Evolutionary conservation across 2,113 vertebrate genomes (phyloP).

Genomic region (Ifrita kowaldi): DNA sequence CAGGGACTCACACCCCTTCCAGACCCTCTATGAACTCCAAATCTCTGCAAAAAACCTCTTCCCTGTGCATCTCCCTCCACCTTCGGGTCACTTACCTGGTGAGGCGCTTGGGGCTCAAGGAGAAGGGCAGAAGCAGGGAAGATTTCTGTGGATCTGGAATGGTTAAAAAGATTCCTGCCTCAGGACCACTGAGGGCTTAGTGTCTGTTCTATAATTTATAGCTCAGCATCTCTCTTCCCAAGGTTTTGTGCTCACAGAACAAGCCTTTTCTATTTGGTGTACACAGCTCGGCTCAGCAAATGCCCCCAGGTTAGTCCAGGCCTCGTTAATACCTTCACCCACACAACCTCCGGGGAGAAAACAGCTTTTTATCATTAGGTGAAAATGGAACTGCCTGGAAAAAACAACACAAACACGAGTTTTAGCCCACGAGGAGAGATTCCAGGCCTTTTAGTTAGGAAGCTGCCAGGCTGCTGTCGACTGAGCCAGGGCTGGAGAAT

Average conservation of each 20-base stretch:
- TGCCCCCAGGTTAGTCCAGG: background rate
- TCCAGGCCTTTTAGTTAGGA: constrained; percentile 44
- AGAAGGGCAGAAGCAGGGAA: background rate
- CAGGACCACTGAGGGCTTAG: background rate
- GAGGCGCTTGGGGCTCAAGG: background rate
- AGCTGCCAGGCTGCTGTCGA: constrained; percentile 34
- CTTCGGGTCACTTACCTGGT: background rate
- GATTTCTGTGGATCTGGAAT: constrained; percentile 12
- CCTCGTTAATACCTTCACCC: constrained; percentile 17
- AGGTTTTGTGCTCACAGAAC: background rate
- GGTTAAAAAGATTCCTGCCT: constrained; percentile 40
- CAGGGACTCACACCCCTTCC: background rate
- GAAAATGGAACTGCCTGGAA: constrained; percentile 70
- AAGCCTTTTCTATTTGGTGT: background rate
- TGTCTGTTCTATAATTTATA: constrained; percentile 5
- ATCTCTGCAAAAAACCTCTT: background rate
- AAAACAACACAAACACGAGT: constrained; percentile 42
- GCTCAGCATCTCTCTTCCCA: constrained; percentile 6
- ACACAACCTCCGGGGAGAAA: background rate
- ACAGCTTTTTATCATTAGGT: constrained; percentile 54
- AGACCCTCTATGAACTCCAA: background rate
- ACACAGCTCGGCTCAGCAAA: background rate
- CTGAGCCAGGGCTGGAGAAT: constrained; percentile 32
- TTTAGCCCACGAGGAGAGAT: constrained; percentile 44
- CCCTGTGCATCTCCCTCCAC: background rate